A percentile compares a stretch with the other conserved stretches of the same genome.
These are phyloP conservation scores for Thalassarche chlororhynchos DNA, from an alignment of 2,113 vertebrate genomes.

Conservation along the genomic window DNA sequence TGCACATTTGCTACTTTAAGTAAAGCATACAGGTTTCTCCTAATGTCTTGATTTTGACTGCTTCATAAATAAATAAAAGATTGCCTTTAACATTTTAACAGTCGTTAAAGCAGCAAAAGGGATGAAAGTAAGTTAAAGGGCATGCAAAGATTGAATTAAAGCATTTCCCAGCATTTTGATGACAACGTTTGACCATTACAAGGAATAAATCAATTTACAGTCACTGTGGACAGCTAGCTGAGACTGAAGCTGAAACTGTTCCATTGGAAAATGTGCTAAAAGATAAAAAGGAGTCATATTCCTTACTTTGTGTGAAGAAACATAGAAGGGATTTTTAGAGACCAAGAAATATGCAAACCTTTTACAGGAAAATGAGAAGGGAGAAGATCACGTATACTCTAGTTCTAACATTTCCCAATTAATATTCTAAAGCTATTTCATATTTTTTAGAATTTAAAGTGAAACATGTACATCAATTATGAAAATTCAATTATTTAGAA, in stretches of 20 bases:
- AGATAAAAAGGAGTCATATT: background rate
- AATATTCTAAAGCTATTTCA: background rate
- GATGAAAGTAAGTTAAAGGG: background rate
- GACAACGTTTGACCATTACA: background rate
- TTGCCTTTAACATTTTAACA: background rate
- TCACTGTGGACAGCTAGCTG: background rate
- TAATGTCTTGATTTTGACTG: background rate
- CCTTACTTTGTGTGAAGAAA: background rate
- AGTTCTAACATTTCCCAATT: background rate
- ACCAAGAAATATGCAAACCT: background rate
- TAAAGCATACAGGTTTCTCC: background rate
- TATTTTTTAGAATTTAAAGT: background rate
- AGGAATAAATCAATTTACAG: constrained; percentile 20
- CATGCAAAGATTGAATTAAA: background rate
- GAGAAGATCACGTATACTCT: background rate
- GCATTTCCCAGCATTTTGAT: background rate
- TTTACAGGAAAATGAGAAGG: background rate
- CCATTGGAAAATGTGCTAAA: background rate
- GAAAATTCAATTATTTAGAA: background rate
- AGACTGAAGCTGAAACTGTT: background rate
- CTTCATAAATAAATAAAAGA: constrained; percentile 6
- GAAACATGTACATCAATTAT: accelerated
- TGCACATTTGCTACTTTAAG: background rate
- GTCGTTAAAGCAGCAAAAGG: background rate
- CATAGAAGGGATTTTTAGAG: background rate